Evolutionary conservation across 2,113 vertebrate genomes (phyloP).

Genomic region (Dendropsophus ebraccatus): DNA sequence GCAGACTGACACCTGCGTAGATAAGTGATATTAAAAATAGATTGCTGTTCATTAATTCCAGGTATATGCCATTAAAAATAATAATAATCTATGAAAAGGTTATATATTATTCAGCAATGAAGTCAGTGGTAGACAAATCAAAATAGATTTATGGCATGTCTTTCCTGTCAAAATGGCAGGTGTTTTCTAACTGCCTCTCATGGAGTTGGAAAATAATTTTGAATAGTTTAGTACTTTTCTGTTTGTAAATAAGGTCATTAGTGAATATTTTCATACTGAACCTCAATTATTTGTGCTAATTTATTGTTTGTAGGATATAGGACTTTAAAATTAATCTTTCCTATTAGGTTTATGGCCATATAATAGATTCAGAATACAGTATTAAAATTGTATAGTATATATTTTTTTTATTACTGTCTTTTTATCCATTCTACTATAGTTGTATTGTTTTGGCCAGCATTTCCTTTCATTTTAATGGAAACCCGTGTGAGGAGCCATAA

Average conservation of each 20-base stretch:
- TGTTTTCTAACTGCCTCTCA: not conserved
- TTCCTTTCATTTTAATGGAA: too few relatives aligned
- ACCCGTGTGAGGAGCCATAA: too few relatives aligned
- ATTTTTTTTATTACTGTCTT: too few relatives aligned
- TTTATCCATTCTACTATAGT: too few relatives aligned
- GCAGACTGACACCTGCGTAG: conserved; percentile 2
- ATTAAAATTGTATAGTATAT: too few relatives aligned
- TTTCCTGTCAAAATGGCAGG: not conserved
- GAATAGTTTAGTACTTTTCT: not conserved
- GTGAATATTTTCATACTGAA: not conserved
- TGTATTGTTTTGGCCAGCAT: too few relatives aligned
- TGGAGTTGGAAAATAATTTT: not conserved
- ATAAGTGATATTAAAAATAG: conserved; percentile 24
- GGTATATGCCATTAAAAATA: not conserved
- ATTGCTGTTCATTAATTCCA: conserved; percentile 11
- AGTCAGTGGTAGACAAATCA: not conserved
- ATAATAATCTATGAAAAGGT: not conserved
- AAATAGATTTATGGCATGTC: not conserved
- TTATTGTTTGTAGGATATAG: not conserved
- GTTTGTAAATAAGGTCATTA: not conserved
- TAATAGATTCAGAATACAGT: too few relatives aligned
- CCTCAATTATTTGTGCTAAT: not conserved
- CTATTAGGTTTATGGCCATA: too few relatives aligned
- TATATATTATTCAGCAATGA: not conserved
- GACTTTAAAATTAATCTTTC: too few relatives aligned